These are phyloP conservation scores for Sepioteuthis lessoniana DNA, from an alignment of 2,888 invertebrate genomes.

Conservation along the genomic window DNA sequence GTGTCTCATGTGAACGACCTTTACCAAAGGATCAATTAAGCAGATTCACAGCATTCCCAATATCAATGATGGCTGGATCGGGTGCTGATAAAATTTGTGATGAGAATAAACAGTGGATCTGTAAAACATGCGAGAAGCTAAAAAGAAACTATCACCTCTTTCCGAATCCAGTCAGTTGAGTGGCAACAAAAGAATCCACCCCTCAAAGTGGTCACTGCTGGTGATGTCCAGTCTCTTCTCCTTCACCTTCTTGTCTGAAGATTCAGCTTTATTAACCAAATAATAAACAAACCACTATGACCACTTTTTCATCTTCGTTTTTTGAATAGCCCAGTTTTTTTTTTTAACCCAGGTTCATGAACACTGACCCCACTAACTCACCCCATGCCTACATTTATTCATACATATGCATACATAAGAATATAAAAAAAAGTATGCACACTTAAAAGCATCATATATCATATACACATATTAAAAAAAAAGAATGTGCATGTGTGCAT, in stretches of 20 bases:
- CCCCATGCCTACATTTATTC: not conserved
- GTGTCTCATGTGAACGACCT: conserved; percentile 23
- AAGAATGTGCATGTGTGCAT: not conserved
- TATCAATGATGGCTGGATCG: not conserved
- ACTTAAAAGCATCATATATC: not conserved
- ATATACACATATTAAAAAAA: not conserved
- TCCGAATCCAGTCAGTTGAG: conserved; percentile 43
- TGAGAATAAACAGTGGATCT: conserved; percentile 35
- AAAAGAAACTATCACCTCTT: conserved; percentile 44
- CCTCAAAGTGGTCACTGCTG: not conserved
- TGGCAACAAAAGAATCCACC: not conserved
- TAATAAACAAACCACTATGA: not conserved
- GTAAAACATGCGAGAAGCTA: conserved; percentile 39
- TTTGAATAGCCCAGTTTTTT: not conserved
- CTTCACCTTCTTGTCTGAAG: not conserved
- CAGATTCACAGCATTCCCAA: not conserved
- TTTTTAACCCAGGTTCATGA: not conserved
- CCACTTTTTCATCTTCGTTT: not conserved
- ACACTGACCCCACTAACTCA: not conserved
- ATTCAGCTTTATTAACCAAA: not conserved
- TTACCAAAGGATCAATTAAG: conserved; percentile 38
- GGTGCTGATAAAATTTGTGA: not conserved
- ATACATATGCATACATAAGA: not conserved
- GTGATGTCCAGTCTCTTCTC: not conserved
- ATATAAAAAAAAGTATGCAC: not conserved